A percentile compares a stretch with the other conserved stretches of the same genome.
phyloP scores from a whole-genome alignment of 2,797 vertebrate species.

The Rhadinocentrus ornatus region DNA sequence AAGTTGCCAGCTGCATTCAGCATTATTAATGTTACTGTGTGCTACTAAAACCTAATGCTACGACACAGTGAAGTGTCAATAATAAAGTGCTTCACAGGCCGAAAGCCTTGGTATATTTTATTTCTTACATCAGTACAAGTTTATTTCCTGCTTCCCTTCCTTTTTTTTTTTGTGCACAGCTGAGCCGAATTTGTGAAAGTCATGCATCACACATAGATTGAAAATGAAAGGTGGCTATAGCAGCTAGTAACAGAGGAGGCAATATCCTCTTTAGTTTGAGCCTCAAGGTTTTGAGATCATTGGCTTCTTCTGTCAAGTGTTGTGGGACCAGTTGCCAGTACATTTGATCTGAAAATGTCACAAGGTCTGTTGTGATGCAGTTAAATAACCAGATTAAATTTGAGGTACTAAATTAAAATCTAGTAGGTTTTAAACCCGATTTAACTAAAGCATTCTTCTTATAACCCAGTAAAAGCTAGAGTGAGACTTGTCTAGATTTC shows the following conservation, averaged over 20 bases:
- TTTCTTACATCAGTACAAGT: slow-evolving; percentile 43
- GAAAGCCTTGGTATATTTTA: slow-evolving; percentile 54
- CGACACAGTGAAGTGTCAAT: slow-evolving; percentile 59
- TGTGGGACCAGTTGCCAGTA: slow-evolving; percentile 22
- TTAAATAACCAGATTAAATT: slow-evolving; percentile 35
- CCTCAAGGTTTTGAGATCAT: slow-evolving; percentile 31
- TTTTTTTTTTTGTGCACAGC: slow-evolving; percentile 13
- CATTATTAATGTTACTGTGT: slow-evolving; percentile 50
- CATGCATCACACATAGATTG: slow-evolving; percentile 31
- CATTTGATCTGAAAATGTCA: slow-evolving; percentile 6
- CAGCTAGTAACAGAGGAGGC: slow-evolving; percentile 23
- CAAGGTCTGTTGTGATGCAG: slow-evolving; percentile 8
- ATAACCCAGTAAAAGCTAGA: slow-evolving; percentile 40
- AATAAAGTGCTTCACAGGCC: slow-evolving; percentile 76
- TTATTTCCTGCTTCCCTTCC: slow-evolving; percentile 24
- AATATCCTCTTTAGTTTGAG: slow-evolving; percentile 27
- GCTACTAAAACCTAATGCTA: slow-evolving; percentile 52
- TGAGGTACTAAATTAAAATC: slow-evolving; percentile 39
- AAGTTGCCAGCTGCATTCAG: slow-evolving; percentile 65
- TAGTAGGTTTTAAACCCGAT: slow-evolving; percentile 19
- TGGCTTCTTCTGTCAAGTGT: slow-evolving; percentile 22
- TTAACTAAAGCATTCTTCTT: slow-evolving; percentile 14
- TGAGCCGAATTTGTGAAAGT: slow-evolving; percentile 34
- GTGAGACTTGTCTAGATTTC: slow-evolving; percentile 40
- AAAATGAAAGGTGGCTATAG: slow-evolving; percentile 25